Conservation (phyloP, 2,797 vertebrate species). For the Eidolon dupreanum region DNA sequence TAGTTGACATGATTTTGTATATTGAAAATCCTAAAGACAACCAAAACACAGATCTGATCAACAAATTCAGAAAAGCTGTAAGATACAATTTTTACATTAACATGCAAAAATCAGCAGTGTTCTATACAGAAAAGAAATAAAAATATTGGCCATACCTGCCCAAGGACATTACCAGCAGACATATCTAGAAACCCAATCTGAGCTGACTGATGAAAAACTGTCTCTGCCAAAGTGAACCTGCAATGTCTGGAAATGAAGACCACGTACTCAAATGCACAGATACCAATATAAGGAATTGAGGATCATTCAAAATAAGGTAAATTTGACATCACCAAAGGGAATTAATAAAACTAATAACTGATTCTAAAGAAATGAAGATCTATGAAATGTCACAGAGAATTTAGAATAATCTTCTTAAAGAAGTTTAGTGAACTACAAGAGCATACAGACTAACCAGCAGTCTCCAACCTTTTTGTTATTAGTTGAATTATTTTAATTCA, state of each 20-base stretch:
- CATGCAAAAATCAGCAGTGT: too few species aligned
- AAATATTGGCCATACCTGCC: background rate
- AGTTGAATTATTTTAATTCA: background rate
- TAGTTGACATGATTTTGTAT: too few species aligned
- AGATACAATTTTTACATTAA: too few species aligned
- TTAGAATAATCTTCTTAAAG: background rate
- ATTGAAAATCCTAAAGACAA: too few species aligned
- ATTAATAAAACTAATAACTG: background rate
- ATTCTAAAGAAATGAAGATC: background rate
- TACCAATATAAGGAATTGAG: background rate
- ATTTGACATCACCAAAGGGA: background rate
- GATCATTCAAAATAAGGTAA: background rate
- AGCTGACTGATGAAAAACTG: background rate
- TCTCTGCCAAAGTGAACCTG: background rate
- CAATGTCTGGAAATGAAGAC: background rate
- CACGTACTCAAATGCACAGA: background rate
- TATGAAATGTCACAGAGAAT: background rate
- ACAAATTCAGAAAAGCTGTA: too few species aligned
- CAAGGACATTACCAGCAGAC: background rate
- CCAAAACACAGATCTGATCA: too few species aligned
- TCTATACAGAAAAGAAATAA: too few species aligned
- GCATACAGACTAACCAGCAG: background rate
- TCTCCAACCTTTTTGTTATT: background rate
- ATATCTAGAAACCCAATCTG: background rate
- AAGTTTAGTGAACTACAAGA: background rate